These are phyloP conservation scores for Drosophila baimaii DNA, from an alignment of 1,140 invertebrate genomes.

Conservation along the genomic window DNA sequence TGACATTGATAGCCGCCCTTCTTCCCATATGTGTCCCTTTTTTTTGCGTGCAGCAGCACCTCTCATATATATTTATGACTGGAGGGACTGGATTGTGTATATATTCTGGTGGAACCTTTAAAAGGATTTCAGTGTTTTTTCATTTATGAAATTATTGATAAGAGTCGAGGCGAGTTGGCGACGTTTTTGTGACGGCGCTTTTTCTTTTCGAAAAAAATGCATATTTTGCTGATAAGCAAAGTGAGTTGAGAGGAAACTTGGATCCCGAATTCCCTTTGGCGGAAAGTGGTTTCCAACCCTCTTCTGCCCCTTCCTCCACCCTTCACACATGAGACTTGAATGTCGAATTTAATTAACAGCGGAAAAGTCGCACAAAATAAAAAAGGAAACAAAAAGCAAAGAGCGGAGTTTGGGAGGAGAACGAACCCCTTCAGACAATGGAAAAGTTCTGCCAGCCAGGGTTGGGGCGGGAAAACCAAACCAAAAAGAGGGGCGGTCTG, in stretches of 20 bases:
- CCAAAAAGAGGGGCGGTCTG: constrained; percentile 26
- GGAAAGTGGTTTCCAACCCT: constrained; percentile 37
- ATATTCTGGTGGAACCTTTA: constrained; percentile 57
- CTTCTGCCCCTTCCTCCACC: not conserved
- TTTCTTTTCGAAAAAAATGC: constrained; percentile 57
- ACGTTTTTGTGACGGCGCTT: constrained; percentile 45
- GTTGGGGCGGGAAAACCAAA: constrained; percentile 9
- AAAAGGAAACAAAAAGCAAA: constrained; percentile 51
- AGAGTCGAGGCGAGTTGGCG: constrained; percentile 41
- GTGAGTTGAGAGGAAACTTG: constrained; percentile 35
- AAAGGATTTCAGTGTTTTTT: constrained; percentile 80
- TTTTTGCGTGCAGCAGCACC: constrained; percentile 17
- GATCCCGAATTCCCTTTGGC: constrained; percentile 52
- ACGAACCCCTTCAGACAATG: constrained; percentile 46
- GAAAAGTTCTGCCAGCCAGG: constrained; percentile 13
- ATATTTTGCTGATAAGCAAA: constrained; percentile 56
- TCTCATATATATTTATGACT: constrained; percentile 70
- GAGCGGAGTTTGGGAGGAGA: constrained; percentile 37
- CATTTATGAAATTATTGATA: constrained; percentile 83
- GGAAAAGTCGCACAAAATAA: constrained; percentile 67
- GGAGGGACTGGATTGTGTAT: constrained; percentile 50
- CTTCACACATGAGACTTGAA: constrained; percentile 27
- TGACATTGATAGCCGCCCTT: constrained; percentile 74
- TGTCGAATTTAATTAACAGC: constrained; percentile 82
- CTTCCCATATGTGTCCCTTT: constrained; percentile 42